These are phyloP conservation scores for Loripinus fragilis DNA, from an alignment of 2,888 invertebrate species.

Conservation along the genomic window DNA sequence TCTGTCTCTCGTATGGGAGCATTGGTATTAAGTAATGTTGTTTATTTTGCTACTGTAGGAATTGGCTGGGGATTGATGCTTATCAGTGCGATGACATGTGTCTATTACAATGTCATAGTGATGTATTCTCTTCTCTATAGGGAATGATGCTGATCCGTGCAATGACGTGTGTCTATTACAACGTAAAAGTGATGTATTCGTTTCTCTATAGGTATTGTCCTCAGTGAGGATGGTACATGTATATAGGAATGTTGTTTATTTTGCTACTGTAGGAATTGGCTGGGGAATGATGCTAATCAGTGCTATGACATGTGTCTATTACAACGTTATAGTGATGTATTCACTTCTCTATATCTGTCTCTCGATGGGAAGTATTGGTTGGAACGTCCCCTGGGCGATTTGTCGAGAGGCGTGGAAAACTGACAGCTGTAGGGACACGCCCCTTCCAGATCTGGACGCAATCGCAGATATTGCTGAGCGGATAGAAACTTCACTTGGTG, in stretches of 20 bases:
- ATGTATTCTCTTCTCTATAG: too few species aligned
- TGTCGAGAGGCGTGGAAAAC: constrained; percentile 38
- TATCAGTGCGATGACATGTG: too few species aligned
- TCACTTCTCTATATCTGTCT: constrained; percentile 36
- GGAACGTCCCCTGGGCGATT: constrained; percentile 35
- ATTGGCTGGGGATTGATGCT: constrained; percentile 49
- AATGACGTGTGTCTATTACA: too few species aligned
- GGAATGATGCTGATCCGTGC: too few species aligned
- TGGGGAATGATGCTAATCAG: constrained; percentile 37
- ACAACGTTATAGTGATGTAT: constrained; percentile 42
- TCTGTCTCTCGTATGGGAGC: constrained; percentile 37
- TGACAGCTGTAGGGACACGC: constrained; percentile 9
- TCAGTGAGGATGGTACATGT: constrained; percentile 35
- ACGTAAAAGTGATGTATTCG: too few species aligned
- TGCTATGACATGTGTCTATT: constrained; percentile 39
- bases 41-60: not conserved
- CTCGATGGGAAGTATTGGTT: constrained; percentile 38
- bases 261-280: constrained; percentile 21
- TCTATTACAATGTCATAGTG: too few species aligned
- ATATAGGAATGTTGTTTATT: too few species aligned
- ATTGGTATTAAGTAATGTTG: too few species aligned
- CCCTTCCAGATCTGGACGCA: not conserved
- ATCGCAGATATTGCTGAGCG: not conserved
- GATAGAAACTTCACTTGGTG: not conserved
- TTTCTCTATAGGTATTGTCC: constrained; percentile 38